These are phyloP conservation scores for Macaria notata DNA, from an alignment of 2,888 invertebrate species.

Conservation along the genomic window DNA sequence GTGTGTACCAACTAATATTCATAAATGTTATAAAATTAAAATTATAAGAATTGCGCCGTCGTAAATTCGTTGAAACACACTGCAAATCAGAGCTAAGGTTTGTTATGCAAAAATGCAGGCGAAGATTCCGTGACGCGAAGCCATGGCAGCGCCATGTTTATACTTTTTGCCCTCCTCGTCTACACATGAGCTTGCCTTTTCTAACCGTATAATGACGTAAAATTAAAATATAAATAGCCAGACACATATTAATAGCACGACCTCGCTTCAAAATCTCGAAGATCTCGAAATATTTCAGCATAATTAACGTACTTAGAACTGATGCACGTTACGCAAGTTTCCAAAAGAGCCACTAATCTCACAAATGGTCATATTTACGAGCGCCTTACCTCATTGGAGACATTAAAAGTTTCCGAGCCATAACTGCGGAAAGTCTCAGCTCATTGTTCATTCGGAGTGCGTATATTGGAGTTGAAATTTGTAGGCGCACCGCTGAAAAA, in stretches of 20 bases:
- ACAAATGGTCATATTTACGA: constrained; percentile 70
- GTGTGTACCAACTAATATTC: background rate
- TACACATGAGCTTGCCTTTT: constrained; percentile 54
- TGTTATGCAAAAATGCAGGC: constrained; percentile 76
- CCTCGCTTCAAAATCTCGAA: constrained; percentile 21
- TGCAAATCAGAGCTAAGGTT: constrained; percentile 67
- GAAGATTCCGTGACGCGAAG: constrained; percentile 72
- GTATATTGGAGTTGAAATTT: constrained; percentile 80
- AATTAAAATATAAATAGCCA: constrained; percentile 52
- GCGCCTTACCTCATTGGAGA: constrained; percentile 73
- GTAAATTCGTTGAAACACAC: constrained; percentile 51
- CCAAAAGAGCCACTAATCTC: constrained; percentile 68
- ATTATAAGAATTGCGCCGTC: constrained; percentile 3
- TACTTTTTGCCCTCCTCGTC: constrained; percentile 57
- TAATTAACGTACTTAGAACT: constrained; percentile 50
- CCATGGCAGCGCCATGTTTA: constrained; percentile 66
- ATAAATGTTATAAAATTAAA: constrained; percentile 1
- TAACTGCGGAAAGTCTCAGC: constrained; percentile 68
- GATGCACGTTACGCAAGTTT: constrained; percentile 57
- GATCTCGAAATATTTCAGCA: constrained; percentile 37
- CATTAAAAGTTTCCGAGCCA: constrained; percentile 77
- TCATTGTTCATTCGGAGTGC: constrained; percentile 78
- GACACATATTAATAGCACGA: constrained; percentile 29
- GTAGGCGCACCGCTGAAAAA: constrained; percentile 76
- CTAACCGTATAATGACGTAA: constrained; percentile 51